Percentiles rank a stretch among this genome's conserved stretches.
Conservation (phyloP, 2,797 vertebrate genomes). For the Oryzias sinensis region DNA sequence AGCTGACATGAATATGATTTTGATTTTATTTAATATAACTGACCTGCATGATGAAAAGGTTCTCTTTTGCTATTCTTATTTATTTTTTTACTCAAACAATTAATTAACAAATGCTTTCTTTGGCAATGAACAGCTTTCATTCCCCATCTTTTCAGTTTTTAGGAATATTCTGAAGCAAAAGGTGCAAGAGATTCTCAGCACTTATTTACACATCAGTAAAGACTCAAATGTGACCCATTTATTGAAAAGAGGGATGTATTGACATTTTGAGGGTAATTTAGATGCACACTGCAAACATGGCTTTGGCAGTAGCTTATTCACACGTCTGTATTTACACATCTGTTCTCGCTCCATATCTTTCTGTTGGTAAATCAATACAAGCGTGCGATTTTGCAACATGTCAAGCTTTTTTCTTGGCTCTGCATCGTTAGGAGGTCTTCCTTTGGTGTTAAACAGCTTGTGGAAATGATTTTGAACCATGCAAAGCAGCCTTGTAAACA, state of each 20-base stretch:
- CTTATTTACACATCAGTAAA: slow-evolving; percentile 9
- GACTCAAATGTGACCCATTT: slow-evolving; percentile 1
- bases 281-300: slow-evolving; percentile 10
- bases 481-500: slow-evolving; percentile 69
- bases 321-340: slow-evolving; percentile 41
- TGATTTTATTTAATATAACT: too few relatives aligned
- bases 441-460: slow-evolving; percentile 48
- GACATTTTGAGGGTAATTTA: slow-evolving; percentile 30
- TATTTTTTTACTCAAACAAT: too few relatives aligned
- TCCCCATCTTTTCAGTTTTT: not conserved
- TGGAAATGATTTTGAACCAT: slow-evolving; percentile 77
- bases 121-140: not conserved
- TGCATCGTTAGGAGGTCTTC: slow-evolving; percentile 30
- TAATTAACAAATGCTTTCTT: too few relatives aligned
- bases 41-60: too few relatives aligned
- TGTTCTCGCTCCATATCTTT: slow-evolving; percentile 12
- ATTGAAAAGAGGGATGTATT: slow-evolving; percentile 5
- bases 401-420: not conserved
- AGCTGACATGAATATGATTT: too few relatives aligned
- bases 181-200: not conserved
- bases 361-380: slow-evolving; percentile 38
- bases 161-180: not conserved
- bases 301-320: slow-evolving; percentile 30
- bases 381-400: slow-evolving; percentile 5
- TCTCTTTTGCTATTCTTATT: too few relatives aligned